Conservation (phyloP, 2,797 vertebrate genomes). For the Cheirogaleus major region DNA sequence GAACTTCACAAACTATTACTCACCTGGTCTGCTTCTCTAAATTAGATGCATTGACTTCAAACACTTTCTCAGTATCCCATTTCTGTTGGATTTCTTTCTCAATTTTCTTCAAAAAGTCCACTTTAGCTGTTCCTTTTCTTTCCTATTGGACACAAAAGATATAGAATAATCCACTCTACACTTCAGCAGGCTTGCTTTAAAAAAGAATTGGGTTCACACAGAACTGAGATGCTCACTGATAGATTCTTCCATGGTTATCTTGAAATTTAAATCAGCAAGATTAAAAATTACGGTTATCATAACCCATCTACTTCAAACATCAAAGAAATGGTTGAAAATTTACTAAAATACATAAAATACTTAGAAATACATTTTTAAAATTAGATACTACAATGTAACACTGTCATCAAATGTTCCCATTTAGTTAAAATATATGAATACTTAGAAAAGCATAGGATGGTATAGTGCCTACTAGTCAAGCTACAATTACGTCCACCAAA, state of each 20-base stretch:
- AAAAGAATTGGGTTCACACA: constrained; percentile 30
- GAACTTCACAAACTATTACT: constrained; percentile 31
- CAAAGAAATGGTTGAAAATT: not conserved
- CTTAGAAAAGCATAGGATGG: not conserved
- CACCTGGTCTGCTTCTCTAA: constrained; percentile 81
- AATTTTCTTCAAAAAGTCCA: constrained; percentile 96
- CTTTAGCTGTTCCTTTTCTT: constrained; percentile 96
- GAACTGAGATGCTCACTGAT: not conserved
- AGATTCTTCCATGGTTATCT: not conserved
- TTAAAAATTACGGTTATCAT: not conserved
- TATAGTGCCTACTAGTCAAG: not conserved
- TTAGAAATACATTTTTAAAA: not conserved
- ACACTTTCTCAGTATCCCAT: constrained; percentile 92
- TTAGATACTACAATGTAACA: not conserved
- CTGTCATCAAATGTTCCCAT: not conserved
- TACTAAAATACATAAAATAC: not conserved
- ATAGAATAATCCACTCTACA: not conserved
- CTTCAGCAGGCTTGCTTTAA: not conserved
- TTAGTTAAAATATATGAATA: constrained; percentile 28
- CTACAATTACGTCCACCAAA: not conserved
- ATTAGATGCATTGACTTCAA: constrained; percentile 89
- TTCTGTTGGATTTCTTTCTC: constrained; percentile 94
- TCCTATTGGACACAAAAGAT: constrained; percentile 86
- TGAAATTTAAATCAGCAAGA: constrained; percentile 52
- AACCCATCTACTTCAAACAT: not conserved